phyloP scores from a whole-genome alignment of 1,140 invertebrate species.

The Lethrus apterus region DNA sequence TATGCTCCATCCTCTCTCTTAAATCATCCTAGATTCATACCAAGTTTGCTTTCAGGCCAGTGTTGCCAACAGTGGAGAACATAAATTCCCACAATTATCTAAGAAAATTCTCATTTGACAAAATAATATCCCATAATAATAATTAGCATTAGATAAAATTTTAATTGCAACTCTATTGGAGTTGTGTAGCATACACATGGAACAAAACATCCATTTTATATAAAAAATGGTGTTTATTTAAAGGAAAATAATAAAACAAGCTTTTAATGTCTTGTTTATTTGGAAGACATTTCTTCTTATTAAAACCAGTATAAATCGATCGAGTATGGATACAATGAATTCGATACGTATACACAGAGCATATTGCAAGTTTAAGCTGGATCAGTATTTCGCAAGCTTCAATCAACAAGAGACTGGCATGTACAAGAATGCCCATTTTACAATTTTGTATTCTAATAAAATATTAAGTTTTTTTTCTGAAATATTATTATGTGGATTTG shows the following conservation, averaged over 20 bases:
- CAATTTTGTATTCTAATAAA: slow-evolving; percentile 13
- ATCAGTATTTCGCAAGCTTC: slow-evolving; percentile 29
- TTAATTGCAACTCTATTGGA: too few relatives aligned
- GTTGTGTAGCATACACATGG: too few relatives aligned
- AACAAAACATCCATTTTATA: too few relatives aligned
- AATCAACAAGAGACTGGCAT: slow-evolving; percentile 11
- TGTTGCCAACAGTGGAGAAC: too few relatives aligned
- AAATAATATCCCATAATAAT: too few relatives aligned
- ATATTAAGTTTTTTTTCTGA: slow-evolving; percentile 7
- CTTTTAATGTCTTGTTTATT: slow-evolving; percentile 39
- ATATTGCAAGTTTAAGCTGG: slow-evolving; percentile 27
- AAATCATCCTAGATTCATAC: too few relatives aligned
- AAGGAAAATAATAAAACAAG: background rate
- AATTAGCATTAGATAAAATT: too few relatives aligned
- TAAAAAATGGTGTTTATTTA: too few relatives aligned
- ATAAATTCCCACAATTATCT: too few relatives aligned
- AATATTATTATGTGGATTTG: slow-evolving; percentile 2
- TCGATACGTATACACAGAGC: slow-evolving; percentile 25
- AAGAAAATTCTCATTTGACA: too few relatives aligned
- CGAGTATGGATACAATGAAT: slow-evolving; percentile 36
- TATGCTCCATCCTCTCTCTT: too few relatives aligned
- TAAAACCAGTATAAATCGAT: slow-evolving; percentile 39
- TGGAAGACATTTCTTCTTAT: slow-evolving; percentile 41
- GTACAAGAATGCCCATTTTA: slow-evolving; percentile 8
- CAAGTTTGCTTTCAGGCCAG: too few relatives aligned